These are phyloP conservation scores for Girardia tigrina DNA, from an alignment of 2,888 invertebrate species.

Conservation along the genomic window DNA sequence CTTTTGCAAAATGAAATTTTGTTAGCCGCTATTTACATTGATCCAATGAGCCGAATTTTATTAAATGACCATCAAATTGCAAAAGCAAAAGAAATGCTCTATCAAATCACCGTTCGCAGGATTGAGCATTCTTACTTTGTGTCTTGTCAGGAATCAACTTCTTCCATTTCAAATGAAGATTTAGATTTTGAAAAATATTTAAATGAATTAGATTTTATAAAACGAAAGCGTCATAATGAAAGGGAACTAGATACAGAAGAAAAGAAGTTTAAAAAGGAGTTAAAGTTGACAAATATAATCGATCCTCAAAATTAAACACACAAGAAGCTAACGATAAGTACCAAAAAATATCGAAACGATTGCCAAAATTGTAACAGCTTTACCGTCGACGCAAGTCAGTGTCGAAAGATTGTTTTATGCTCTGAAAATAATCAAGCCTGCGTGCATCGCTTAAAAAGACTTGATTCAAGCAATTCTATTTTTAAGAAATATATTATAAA, in stretches of 20 bases:
- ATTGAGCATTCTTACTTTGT: background rate
- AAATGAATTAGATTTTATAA: background rate
- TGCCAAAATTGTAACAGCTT: background rate
- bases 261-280: background rate
- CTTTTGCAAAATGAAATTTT: conserved; percentile 21
- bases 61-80: conserved; percentile 2
- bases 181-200: background rate
- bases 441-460: background rate
- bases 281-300: background rate
- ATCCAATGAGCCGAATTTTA: conserved; percentile 18
- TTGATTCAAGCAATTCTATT: background rate
- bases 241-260: background rate
- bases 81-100: background rate
- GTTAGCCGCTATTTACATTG: background rate
- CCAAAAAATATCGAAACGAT: no score
- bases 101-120: background rate
- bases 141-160: background rate
- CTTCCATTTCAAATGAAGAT: background rate
- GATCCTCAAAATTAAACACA: background rate
- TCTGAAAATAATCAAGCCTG: no score
- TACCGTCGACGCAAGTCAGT: background rate
- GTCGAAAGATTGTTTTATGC: background rate
- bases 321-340: no score
- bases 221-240: background rate
- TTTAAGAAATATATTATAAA: background rate